Evolutionary conservation across 2,888 invertebrate species (phyloP).

Genomic region (Nipponacmea schrenckii): DNA sequence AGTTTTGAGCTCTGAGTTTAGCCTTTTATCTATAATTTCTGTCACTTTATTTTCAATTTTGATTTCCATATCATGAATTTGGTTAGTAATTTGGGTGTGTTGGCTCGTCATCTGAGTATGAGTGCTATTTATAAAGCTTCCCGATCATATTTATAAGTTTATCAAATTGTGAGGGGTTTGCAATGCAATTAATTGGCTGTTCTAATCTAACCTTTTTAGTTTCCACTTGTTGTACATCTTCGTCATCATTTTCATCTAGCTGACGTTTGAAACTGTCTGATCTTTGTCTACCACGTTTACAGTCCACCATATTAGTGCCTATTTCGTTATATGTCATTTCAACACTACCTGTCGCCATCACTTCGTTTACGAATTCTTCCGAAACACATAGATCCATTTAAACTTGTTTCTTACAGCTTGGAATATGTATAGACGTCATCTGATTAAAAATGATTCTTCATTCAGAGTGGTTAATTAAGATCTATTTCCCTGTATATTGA

Average conservation of each 20-base stretch:
- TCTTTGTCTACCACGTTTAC: neutral
- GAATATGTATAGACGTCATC: too few relatives aligned
- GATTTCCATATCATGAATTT: too few relatives aligned
- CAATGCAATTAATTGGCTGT: neutral
- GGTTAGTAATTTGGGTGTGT: too few relatives aligned
- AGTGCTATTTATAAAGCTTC: too few relatives aligned
- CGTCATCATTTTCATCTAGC: neutral
- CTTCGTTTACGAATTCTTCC: neutral
- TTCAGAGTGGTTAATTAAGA: too few relatives aligned
- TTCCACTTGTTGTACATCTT: neutral
- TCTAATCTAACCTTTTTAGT: neutral
- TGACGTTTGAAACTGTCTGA: neutral
- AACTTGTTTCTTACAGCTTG: too few relatives aligned
- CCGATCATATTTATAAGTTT: neutral
- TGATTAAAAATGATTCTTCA: too few relatives aligned
- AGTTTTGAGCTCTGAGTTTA: too few relatives aligned
- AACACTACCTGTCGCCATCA: neutral
- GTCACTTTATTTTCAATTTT: too few relatives aligned
- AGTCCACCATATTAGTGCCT: neutral
- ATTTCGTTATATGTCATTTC: neutral
- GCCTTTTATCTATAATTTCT: too few relatives aligned
- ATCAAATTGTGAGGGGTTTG: neutral
- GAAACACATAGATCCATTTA: neutral
- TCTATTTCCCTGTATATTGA: too few relatives aligned
- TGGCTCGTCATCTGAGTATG: neutral